phyloP scores from a whole-genome alignment of 2,113 vertebrate genomes.

The Cryptomyrus ogoouensis region DNA sequence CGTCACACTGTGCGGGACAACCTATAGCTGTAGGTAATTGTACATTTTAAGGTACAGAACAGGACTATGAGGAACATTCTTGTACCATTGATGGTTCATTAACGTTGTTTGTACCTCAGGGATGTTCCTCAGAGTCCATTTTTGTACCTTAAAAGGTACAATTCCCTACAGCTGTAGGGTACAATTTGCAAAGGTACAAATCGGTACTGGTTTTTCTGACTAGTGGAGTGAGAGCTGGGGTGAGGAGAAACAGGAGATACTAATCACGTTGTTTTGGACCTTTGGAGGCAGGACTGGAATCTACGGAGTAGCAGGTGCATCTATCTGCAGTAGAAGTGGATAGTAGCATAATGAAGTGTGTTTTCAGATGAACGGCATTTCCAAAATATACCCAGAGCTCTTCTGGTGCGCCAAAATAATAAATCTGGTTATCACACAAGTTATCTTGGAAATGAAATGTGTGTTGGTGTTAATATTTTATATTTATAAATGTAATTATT shows the following conservation, averaged over 20 bases:
- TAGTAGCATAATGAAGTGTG: background rate
- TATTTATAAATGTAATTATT: background rate
- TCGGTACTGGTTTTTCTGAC: no score
- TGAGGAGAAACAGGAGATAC: background rate
- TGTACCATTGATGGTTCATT: no score
- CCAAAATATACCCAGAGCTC: background rate
- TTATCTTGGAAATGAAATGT: background rate
- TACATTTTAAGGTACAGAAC: no score
- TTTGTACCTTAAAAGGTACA: no score
- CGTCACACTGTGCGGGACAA: no score
- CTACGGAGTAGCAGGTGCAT: background rate
- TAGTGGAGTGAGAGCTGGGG: background rate
- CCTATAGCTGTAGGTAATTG: no score
- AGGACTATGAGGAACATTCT: no score
- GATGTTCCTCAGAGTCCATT: no score
- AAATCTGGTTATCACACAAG: background rate
- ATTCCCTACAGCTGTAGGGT: no score
- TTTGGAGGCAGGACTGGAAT: background rate
- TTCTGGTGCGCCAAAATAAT: background rate
- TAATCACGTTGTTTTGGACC: background rate
- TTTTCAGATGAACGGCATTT: background rate
- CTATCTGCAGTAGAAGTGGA: background rate
- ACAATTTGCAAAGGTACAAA: no score
- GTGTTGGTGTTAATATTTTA: background rate
- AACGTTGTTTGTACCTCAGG: no score